Percentiles rank a stretch among this genome's conserved stretches.
phyloP scores from a whole-genome alignment of 2,113 vertebrate genomes.

The Marcusenius ussheri region DNA sequence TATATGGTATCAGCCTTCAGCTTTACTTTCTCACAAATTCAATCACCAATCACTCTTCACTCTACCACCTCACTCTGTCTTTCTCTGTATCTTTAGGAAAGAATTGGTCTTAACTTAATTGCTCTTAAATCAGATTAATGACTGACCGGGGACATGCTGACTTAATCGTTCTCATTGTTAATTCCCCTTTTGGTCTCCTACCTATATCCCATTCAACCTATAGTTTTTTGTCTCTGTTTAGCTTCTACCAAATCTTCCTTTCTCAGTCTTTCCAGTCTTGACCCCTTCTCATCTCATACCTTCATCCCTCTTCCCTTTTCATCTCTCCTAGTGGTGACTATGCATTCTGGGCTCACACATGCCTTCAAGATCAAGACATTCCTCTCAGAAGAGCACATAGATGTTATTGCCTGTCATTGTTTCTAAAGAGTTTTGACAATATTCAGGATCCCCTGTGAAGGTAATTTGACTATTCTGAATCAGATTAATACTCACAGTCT shows the following conservation, averaged over 20 bases:
- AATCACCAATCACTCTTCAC: conserved; percentile 38
- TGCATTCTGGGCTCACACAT: background rate
- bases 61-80: conserved; percentile 11
- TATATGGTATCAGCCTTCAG: background rate
- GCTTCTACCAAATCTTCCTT: background rate
- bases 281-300: background rate
- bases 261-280: conserved; percentile 30
- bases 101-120: conserved; percentile 68
- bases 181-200: conserved; percentile 46
- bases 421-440: conserved; percentile 66
- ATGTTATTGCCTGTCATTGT: conserved; percentile 59
- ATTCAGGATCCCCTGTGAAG: conserved; percentile 62
- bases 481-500: conserved; percentile 46
- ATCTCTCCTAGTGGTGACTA: conserved; percentile 19
- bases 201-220: conserved; percentile 40
- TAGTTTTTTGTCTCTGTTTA: conserved; percentile 42
- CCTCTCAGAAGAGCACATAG: conserved; percentile 46
- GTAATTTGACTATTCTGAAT: conserved; percentile 62
- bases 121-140: conserved; percentile 71
- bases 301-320: background rate
- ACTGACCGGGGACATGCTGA: conserved; percentile 65
- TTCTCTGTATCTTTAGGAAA: conserved; percentile 53
- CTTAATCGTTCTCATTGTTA: conserved; percentile 66
- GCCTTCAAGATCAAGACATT: background rate
- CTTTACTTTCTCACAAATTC: conserved; percentile 6